Evolutionary conservation across 2,797 vertebrate species (phyloP), one percentile per base, ranked within the genome.

Genomic region (Ispidina picta): DNA sequence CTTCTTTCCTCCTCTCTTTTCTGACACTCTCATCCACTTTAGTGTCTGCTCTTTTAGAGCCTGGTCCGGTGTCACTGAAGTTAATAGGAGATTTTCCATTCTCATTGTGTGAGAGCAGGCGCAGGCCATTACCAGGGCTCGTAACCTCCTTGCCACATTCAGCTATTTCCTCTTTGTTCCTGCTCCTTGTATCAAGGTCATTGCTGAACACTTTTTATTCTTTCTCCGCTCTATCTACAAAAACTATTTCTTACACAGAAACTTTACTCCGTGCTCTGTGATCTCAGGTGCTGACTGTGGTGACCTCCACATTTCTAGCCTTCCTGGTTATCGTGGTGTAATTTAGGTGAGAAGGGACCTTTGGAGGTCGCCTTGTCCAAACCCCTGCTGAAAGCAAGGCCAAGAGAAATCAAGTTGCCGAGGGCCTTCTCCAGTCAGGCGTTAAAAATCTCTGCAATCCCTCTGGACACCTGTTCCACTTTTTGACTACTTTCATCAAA

Each of bases 71-170:
- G 94, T 96, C 93, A 96, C 88, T 28, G 81, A 80, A 96, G 94
- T 95, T 95, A 96, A 94, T 95, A 79, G 93, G 85, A 95, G 94
- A 95, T 95, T 95, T 96, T 94, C 92, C 89, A 65, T 93, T 84
- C 41, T 16, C 87, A 93, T 96, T 96, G 95, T 96, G 73, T 10
- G 80, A 37, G 83, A 93, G 78, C 85, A 33, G 87, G 86, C 94
- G 87, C 92, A 84, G 89, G 80, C 93, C 92, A 95, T 96, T 95
- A 95, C 95, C 94, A 79, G 93, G 92, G 91, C 94, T 95, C 56
- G 9, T 88, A 94, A 94, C 92, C 93, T 92, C 88, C 83, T 70
- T 26, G 52, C 92, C 93, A 89, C 93, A 88, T 89, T 93, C 91
- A 95, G 92, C 93, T 91, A 26, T 79, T 88, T 92, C 74, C 87